A percentile compares a stretch with the other conserved stretches of the same genome.
These are phyloP conservation scores for Drosophila chauvacae DNA, from an alignment of 1,140 invertebrate genomes.

Conservation along the genomic window DNA sequence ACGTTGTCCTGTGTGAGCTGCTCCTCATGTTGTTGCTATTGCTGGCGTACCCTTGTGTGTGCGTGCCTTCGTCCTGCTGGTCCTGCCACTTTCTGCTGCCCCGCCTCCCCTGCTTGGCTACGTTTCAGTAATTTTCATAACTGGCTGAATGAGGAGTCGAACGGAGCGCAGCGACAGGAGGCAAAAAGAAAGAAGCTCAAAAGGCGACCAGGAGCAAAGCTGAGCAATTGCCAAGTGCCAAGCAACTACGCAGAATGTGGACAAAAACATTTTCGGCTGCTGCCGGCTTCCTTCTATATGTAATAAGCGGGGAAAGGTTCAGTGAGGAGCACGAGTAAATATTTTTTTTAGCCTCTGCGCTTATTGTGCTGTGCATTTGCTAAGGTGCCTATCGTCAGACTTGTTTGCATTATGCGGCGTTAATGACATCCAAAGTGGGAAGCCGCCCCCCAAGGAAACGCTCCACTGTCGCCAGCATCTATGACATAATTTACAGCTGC, in stretches of 20 bases:
- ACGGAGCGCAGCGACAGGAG: slow-evolving; percentile 18
- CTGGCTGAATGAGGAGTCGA: slow-evolving; percentile 45
- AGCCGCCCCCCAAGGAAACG: slow-evolving; percentile 18
- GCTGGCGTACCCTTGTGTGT: slow-evolving; percentile 31
- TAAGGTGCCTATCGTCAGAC: slow-evolving; percentile 44
- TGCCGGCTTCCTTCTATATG: slow-evolving; percentile 7
- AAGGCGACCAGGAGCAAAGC: slow-evolving; percentile 35
- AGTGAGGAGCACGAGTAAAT: slow-evolving; percentile 56
- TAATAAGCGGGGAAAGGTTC: slow-evolving; percentile 29
- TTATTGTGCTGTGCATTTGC: slow-evolving; percentile 52
- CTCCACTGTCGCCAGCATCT: slow-evolving; percentile 26
- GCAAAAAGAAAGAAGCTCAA: slow-evolving; percentile 16
- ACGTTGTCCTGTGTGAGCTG: slow-evolving; percentile 60
- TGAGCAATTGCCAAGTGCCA: slow-evolving; percentile 69
- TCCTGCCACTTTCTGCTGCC: background rate
- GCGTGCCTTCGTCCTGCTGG: slow-evolving; percentile 44
- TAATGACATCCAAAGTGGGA: slow-evolving; percentile 64
- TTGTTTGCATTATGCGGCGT: slow-evolving; percentile 68
- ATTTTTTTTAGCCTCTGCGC: slow-evolving; percentile 51
- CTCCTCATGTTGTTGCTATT: slow-evolving; percentile 37
- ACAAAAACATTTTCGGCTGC: slow-evolving; percentile 75
- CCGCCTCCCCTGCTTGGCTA: slow-evolving; percentile 50
- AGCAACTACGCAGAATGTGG: slow-evolving; percentile 53
- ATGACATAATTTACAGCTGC: slow-evolving; percentile 50
- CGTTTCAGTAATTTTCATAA: slow-evolving; percentile 82